Base-by-base conservation (phyloP, 2,888 invertebrate species). In the Diadegma fenestrale region DNA sequence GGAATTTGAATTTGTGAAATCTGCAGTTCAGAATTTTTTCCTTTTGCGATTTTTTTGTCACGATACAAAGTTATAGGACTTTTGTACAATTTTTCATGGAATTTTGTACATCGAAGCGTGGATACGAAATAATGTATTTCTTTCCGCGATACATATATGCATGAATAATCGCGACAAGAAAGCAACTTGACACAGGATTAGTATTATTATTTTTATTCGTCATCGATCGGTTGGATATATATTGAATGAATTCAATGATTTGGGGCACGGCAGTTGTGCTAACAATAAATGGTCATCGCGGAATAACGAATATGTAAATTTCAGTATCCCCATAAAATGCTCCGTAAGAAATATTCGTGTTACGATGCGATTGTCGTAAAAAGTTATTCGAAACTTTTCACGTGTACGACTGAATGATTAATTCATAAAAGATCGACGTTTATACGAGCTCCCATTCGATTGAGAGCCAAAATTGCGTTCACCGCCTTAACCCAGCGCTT, bases 401-500 rank as follows among this genome's bases (percentile, higher is more conserved):
- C 14, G 58, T n/a, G n/a, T 58, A 58, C 58, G 58, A 14, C 14
- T 68, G 26, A 48, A 48, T 58, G 8, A 75, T 41, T 71, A 66
- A 73, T 19, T 82, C 37, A 93, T 61, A 93, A 84, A 82, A 93
- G 91, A 78, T 94, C 94, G n/a, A 94, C 94, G 89, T 96, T 96
- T 86, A 97, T 96, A 92, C 96, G 97, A 45, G 97, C 97, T 7
- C 98, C 98, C 98, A 98, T 98, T 90, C 98, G 94, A 91, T 95
- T 96, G 71, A 98, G 95, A 1, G 98, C 98, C 87, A 98, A 96
- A 90, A 98, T 98, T 4, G 97, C 98, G 88, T 98, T 97, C 45
- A 98, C 97, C 0, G 97, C 98, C 94, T 98, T 98, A 89, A 97
- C 96, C 98, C 98, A 98, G 66, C 98, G 95, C 92, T 97, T 96